Conservation (phyloP, 2,113 vertebrate genomes). For the Spizaetus ornatus region DNA sequence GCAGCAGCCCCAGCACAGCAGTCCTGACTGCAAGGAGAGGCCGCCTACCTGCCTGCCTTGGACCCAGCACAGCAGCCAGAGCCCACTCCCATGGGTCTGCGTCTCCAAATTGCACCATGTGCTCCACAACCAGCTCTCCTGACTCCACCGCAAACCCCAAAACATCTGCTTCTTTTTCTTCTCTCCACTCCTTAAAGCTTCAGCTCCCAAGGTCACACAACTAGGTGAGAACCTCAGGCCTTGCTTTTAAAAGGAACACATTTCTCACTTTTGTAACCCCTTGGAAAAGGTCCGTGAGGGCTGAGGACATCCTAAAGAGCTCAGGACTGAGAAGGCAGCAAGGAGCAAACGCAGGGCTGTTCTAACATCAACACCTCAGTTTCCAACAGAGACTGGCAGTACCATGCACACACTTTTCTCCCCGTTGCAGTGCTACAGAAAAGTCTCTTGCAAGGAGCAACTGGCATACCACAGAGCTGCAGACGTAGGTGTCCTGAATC, state of each 20-base stretch:
- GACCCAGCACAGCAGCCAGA: not conserved
- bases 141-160: not conserved
- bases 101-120: fast-evolving
- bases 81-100: not conserved
- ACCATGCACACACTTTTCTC: not conserved
- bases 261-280: not conserved
- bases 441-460: not conserved
- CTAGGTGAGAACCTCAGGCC: not conserved
- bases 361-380: not conserved
- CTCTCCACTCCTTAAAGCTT: not conserved
- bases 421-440: not conserved
- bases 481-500: not conserved
- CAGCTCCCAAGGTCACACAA: not conserved
- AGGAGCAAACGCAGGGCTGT: not conserved
- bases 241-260: not conserved
- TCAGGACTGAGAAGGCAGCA: not conserved
- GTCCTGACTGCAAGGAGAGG: not conserved
- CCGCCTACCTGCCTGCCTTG: not conserved
- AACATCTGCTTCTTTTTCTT: not conserved
- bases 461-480: not conserved
- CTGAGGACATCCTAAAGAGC: not conserved
- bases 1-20: not conserved
- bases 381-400: not conserved
- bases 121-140: not conserved
- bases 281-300: not conserved